A percentile compares a stretch with the other conserved stretches of the same genome.
These are phyloP conservation scores for Vulpes ferrilata DNA, from an alignment of 2,113 vertebrate species.

Conservation along the genomic window DNA sequence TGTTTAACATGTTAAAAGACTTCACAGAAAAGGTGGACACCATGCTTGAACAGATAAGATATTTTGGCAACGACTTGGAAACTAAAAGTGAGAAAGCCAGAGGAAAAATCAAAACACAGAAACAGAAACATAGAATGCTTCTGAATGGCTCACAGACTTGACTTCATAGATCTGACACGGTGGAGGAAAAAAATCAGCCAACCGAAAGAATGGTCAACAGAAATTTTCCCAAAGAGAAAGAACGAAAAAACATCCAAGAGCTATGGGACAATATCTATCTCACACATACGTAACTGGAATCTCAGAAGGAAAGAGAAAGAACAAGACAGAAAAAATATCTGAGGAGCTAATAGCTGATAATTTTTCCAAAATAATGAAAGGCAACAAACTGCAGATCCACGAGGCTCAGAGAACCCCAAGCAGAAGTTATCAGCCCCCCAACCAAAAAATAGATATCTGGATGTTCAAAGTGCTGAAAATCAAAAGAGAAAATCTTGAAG, in stretches of 20 bases:
- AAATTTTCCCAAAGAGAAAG: not conserved
- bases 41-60: not conserved
- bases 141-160: no score
- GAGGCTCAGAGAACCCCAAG: not conserved
- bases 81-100: not conserved
- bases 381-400: not conserved
- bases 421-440: not conserved
- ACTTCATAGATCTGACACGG: not conserved
- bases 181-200: not conserved
- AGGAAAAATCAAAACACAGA: not conserved
- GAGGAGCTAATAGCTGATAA: not conserved
- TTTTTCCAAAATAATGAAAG: not conserved
- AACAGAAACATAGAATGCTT: not conserved
- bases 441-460: not conserved
- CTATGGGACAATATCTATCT: fast-evolving
- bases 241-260: not conserved
- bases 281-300: fast-evolving
- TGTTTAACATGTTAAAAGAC: not conserved
- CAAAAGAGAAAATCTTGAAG: not conserved
- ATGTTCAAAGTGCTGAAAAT: not conserved
- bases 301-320: not conserved
- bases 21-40: not conserved
- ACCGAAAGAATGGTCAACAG: not conserved
- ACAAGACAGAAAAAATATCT: not conserved
- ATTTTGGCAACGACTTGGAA: not conserved